Evolutionary conservation across 2,797 vertebrate species (phyloP).

Genomic region (Hemitrygon akajei): DNA sequence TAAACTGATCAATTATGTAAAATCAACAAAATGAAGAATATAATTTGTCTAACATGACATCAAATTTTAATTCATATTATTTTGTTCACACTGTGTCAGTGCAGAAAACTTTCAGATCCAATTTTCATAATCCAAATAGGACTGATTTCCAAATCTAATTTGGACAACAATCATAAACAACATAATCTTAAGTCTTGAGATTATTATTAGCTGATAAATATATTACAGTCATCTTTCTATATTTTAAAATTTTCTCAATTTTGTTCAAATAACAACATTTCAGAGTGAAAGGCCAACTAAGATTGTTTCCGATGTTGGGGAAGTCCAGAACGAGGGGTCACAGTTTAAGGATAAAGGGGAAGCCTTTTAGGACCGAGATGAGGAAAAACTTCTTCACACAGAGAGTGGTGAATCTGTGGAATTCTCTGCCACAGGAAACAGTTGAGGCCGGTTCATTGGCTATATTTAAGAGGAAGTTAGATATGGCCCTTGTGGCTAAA

Average conservation of each 20-base stretch:
- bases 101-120: neutral
- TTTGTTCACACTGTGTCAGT: neutral
- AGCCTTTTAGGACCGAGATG: too few relatives aligned
- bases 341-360: too few relatives aligned
- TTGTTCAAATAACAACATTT: neutral
- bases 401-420: too few relatives aligned
- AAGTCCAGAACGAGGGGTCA: too few relatives aligned
- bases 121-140: neutral
- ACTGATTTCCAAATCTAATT: neutral
- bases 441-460: too few relatives aligned
- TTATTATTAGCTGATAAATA: neutral
- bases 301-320: too few relatives aligned
- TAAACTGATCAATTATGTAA: neutral
- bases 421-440: too few relatives aligned
- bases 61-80: neutral
- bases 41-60: neutral
- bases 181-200: neutral
- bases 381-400: too few relatives aligned
- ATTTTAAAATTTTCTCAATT: neutral
- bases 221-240: neutral
- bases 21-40: neutral
- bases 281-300: neutral
- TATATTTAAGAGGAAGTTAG: too few relatives aligned
- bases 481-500: too few relatives aligned
- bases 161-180: conserved; percentile 1